Evolutionary conservation across 2,113 vertebrate genomes (phyloP), one percentile per base, ranked within the genome.

Genomic region (Syrrhaptes paradoxus): DNA sequence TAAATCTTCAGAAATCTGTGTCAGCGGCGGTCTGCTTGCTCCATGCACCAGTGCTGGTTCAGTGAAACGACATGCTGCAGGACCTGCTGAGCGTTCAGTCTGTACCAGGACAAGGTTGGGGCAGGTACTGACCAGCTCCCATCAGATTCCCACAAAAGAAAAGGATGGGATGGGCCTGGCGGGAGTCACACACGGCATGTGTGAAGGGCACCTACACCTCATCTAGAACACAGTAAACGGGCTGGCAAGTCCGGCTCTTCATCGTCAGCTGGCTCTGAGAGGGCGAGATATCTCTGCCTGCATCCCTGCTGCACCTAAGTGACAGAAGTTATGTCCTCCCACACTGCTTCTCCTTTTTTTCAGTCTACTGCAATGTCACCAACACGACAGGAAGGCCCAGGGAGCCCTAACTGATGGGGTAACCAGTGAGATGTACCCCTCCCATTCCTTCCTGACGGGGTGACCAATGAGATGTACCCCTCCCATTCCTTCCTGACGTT

Each of bases 381-480:
- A 51, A 7, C 17, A 16, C 4, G 20, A 31, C 29, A 63, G 43
- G 20, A 77, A 62, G 29, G 41, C 57, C n/a, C 24, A 3, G 0
- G 32, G 11, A 84, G 28, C 11, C 36, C 21, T 20, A 22, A 0
- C 11, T 62, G 51, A 26, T 0, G 0, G 13, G 38, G 7, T 36
- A 4, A 72, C 8, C 18, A 17, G 29, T 7, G 20, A 73, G 38
- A 32, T 61, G 5, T 24, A 10, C 11, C 20, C 73, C 48, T 90
- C 55, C 52, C 36, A n/a, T 74, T 82, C 48, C 17, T 22, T 75
- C 25, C 22, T 57, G 34, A 32, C 0, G 0, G 13, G 38, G 7
- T 36, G 4, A 72, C 8, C 18, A 17, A 26, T 7, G 20, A 73
- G 38, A 32, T 61, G 5, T 24, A 10, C 11, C 20, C 73, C 48